Evolutionary conservation across 2,113 vertebrate species (phyloP).

Genomic region (Pseudorasbora parva): DNA sequence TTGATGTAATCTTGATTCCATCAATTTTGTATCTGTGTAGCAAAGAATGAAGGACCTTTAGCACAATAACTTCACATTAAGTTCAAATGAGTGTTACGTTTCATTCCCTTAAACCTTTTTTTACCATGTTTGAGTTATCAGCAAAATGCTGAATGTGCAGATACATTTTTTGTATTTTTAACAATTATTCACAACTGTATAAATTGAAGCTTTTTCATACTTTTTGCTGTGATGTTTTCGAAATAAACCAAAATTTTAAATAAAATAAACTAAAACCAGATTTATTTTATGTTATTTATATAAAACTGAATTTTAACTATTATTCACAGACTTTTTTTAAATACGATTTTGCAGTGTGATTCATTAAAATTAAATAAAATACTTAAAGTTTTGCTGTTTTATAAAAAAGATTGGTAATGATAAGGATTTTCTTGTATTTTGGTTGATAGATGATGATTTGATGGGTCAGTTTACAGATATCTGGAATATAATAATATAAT

Average conservation of each 20-base stretch:
- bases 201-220: too few relatives aligned
- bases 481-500: too few relatives aligned
- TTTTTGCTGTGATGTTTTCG: too few relatives aligned
- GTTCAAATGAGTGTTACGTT: background rate
- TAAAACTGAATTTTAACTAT: background rate
- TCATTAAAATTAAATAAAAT: background rate
- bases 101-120: background rate
- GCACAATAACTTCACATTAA: background rate
- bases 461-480: background rate
- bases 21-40: background rate
- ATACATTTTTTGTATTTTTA: too few relatives aligned
- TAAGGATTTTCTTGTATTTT: background rate
- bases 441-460: background rate
- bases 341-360: background rate
- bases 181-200: too few relatives aligned
- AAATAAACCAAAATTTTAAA: too few relatives aligned
- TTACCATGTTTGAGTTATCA: too few relatives aligned
- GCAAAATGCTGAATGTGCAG: too few relatives aligned
- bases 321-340: background rate
- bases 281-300: background rate
- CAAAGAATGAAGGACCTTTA: background rate
- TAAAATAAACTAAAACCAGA: too few relatives aligned
- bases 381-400: background rate
- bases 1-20: constrained; percentile 19
- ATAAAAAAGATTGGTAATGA: background rate